Evolutionary conservation across 2,888 invertebrate species (phyloP), one percentile per base, ranked within the genome.

Genomic region (Clostera curtula): DNA sequence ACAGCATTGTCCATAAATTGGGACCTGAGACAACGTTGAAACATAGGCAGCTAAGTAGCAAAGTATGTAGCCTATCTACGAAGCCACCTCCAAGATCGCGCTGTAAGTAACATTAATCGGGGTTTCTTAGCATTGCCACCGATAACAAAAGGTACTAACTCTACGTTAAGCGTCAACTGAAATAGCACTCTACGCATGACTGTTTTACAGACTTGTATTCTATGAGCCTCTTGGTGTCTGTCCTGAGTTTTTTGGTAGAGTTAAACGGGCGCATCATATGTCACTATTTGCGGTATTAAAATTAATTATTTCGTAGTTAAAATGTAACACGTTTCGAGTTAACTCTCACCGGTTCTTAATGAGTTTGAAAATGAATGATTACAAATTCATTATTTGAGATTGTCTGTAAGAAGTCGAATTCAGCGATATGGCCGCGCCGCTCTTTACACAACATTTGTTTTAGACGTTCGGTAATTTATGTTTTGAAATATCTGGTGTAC

Each of bases 81-180:
- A 43, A 61, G 62, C 58, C 63, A 71, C 63, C 67, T 67, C 67
- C 52, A 65, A 57, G 69, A 69, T 72, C 67, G 53, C 61, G 55
- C 63, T 68, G 70, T 80, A 80, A 83, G 80, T 79, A 76, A 82
- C 82, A 83, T 83, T 80, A 83, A 83, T 83, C 71, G 80, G 62
- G 41, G 46, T 49, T 39, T 46, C 49, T 47, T 34, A 60, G 64
- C 62, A 52, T 56, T 22, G 8, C 19, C 21, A 27, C 22, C 30
- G 25, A 25, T 24, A 22, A 21, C 8, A 37, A 48, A 55, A 51
- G 28, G 46, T 23, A 40, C 3, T 19, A 52, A 27, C 27, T 35
- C 4, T 11, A 22, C 14, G 1, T 13, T 28, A 6, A 15, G 8
- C 2, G 0, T 25, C 11, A 2, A 7, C 18, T 7, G 23, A 33